Evolutionary conservation across 2,797 vertebrate species (phyloP).

Genomic region (Tarsius wallacei): DNA sequence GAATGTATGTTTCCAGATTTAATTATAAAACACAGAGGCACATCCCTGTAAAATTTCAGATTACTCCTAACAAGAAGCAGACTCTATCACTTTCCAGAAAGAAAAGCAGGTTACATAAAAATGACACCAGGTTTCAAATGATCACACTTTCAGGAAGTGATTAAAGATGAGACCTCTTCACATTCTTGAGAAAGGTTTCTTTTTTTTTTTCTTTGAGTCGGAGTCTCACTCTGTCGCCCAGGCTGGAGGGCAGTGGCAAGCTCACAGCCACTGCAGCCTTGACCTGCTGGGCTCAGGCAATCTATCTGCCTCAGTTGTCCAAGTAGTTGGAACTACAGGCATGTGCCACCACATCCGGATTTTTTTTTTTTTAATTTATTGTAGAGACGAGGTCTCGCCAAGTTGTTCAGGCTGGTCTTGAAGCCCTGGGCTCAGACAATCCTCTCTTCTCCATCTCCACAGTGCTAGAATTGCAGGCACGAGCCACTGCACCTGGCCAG

Average conservation of each 20-base stretch:
- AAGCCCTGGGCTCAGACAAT: background rate
- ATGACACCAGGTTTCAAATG: background rate
- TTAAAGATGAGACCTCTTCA: background rate
- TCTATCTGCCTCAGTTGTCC: background rate
- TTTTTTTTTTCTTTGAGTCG: background rate
- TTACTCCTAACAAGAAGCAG: background rate
- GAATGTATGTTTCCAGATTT: background rate
- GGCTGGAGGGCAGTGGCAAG: background rate
- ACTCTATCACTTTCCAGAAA: slow-evolving; percentile 27
- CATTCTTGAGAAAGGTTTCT: background rate
- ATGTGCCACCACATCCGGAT: background rate
- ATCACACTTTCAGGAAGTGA: background rate
- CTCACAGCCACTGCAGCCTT: background rate
- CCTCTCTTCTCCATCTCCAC: background rate
- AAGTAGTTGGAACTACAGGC: background rate
- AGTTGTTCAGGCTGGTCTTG: background rate
- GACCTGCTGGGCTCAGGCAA: background rate
- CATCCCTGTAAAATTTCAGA: background rate
- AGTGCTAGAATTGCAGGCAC: background rate
- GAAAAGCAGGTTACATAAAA: background rate
- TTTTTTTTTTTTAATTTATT: background rate
- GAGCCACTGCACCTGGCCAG: background rate
- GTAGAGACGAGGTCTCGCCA: background rate
- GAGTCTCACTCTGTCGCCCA: background rate
- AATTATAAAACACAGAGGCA: background rate